These are phyloP conservation scores for Pangasius djambal DNA, from an alignment of 2,797 vertebrate genomes.

Conservation along the genomic window DNA sequence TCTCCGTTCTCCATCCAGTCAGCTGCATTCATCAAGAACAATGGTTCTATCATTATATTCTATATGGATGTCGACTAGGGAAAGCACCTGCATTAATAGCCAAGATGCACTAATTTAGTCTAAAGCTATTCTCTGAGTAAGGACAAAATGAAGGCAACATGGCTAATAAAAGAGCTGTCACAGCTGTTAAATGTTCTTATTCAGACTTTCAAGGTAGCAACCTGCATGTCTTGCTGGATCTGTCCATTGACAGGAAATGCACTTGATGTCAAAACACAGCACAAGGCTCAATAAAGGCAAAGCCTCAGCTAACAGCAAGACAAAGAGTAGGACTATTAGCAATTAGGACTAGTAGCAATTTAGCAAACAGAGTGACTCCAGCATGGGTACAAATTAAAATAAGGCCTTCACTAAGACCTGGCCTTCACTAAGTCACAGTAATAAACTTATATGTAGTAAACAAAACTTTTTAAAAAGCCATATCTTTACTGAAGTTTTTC, in stretches of 20 bases:
- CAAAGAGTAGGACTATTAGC: not conserved
- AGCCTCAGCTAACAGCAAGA: not conserved
- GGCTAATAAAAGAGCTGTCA: constrained; percentile 51
- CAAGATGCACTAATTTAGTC: constrained; percentile 52
- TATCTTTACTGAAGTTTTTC: not conserved
- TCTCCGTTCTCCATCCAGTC: not conserved
- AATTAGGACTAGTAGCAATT: not conserved
- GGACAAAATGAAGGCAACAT: constrained; percentile 16
- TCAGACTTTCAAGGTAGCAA: constrained; percentile 41
- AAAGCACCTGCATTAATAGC: constrained; percentile 47
- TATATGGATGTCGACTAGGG: constrained; percentile 20
- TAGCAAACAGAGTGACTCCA: not conserved
- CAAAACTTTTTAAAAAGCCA: not conserved
- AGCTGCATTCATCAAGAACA: constrained; percentile 28
- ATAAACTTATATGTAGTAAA: too few relatives aligned
- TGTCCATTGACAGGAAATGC: constrained; percentile 38
- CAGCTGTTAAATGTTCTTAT: constrained; percentile 32
- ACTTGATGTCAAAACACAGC: constrained; percentile 42
- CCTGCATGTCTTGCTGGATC: constrained; percentile 42
- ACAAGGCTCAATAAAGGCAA: not conserved
- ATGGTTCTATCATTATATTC: constrained; percentile 24
- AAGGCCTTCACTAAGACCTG: too few relatives aligned
- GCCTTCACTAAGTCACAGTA: too few relatives aligned
- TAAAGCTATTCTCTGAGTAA: constrained; percentile 28
- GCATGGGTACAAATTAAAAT: too few relatives aligned